A percentile compares a stretch with the other conserved stretches of the same genome.
These are phyloP conservation scores for Athrips mouffetella DNA, from an alignment of 2,888 invertebrate species.

Conservation along the genomic window DNA sequence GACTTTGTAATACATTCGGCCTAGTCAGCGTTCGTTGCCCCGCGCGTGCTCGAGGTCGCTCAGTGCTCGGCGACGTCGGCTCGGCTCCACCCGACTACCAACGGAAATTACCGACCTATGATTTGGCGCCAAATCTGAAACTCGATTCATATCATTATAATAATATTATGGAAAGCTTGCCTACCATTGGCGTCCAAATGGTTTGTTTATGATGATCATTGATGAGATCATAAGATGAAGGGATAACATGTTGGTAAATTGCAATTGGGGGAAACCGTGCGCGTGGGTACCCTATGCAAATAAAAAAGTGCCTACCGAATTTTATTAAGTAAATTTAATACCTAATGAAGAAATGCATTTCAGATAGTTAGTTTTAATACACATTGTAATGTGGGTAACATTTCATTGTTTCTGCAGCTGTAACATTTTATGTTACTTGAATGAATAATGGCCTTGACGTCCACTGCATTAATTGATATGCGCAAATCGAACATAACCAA, in stretches of 20 bases:
- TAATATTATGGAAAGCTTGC: neutral
- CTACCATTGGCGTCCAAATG: too few relatives aligned
- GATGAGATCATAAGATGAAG: too few relatives aligned
- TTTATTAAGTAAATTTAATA: too few relatives aligned
- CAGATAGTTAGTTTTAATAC: constrained; percentile 1
- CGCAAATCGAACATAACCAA: neutral
- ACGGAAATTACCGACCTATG: constrained; percentile 52
- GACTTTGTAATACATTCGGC: constrained; percentile 77
- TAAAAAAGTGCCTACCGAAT: too few relatives aligned
- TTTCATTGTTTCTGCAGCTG: neutral
- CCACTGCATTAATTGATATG: neutral
- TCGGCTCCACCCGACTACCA: constrained; percentile 38
- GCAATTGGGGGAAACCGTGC: too few relatives aligned
- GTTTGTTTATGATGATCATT: too few relatives aligned
- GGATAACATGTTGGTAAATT: too few relatives aligned
- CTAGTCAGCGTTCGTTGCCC: constrained; percentile 77
- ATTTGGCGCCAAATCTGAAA: constrained; percentile 44
- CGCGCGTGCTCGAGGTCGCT: constrained; percentile 60
- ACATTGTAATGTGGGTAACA: constrained; percentile 4
- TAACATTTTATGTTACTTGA: neutral
- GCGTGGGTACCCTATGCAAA: too few relatives aligned
- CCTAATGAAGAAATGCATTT: too few relatives aligned
- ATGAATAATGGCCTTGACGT: neutral
- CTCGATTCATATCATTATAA: neutral
- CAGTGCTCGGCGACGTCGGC: neutral